phyloP scores from a whole-genome alignment of 2,797 vertebrate species.

The Coregonus suidteri region DNA sequence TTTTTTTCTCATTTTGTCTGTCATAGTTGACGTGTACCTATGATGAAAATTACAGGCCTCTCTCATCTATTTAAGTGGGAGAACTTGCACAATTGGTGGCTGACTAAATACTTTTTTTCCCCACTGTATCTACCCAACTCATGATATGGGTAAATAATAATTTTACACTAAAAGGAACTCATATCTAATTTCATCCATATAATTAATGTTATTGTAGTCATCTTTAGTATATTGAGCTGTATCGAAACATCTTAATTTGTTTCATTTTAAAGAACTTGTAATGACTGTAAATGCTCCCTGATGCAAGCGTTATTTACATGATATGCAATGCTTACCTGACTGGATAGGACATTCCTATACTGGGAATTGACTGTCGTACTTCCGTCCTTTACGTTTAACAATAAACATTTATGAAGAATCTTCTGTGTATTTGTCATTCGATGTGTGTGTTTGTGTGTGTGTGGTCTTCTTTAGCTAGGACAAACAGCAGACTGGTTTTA shows the following conservation, averaged over 20 bases:
- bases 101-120: too few relatives aligned
- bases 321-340: conserved; percentile 19
- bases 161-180: neutral
- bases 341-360: neutral
- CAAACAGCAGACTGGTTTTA: neutral
- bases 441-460: conserved; percentile 29
- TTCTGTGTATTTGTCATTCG: conserved; percentile 9
- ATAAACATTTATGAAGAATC: conserved; percentile 54
- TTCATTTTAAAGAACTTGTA: neutral
- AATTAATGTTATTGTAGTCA: neutral
- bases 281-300: neutral
- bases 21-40: too few relatives aligned
- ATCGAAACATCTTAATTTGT: neutral
- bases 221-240: neutral
- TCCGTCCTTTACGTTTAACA: conserved; percentile 2
- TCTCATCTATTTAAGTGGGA: too few relatives aligned
- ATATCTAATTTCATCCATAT: neutral
- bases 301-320: conserved; percentile 8
- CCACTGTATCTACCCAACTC: too few relatives aligned
- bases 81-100: too few relatives aligned
- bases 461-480: neutral
- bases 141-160: neutral
- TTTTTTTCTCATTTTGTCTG: too few relatives aligned
- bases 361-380: neutral
- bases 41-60: too few relatives aligned